phyloP scores from a whole-genome alignment of 2,113 vertebrate genomes.

The Ellobius talpinus region DNA sequence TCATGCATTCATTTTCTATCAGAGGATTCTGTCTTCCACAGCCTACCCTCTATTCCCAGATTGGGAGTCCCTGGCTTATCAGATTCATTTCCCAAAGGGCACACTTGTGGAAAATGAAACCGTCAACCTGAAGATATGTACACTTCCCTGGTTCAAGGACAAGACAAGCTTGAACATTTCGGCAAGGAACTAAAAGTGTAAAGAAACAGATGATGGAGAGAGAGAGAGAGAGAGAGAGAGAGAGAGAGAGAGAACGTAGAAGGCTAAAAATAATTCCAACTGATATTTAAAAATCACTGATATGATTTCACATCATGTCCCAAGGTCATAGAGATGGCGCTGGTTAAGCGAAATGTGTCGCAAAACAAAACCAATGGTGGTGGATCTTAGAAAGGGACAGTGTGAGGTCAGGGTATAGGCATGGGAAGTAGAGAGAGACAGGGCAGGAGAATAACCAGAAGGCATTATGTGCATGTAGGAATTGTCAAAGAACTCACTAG shows the following conservation, averaged over 20 bases:
- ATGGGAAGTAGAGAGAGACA: too few species aligned
- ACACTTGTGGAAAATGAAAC: background rate
- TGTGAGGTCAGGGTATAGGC: background rate
- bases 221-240: background rate
- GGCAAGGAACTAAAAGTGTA: background rate
- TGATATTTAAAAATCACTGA: conserved; percentile 23
- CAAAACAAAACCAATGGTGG: background rate
- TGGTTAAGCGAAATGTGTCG: background rate
- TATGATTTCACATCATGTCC: background rate
- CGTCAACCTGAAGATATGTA: background rate
- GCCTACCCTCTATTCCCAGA: background rate
- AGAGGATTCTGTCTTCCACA: background rate
- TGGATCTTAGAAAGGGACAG: background rate
- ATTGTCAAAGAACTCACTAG: background rate
- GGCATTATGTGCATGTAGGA: background rate
- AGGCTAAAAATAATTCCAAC: background rate
- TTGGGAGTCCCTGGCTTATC: background rate
- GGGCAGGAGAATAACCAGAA: background rate
- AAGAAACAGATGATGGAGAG: background rate
- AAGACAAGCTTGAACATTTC: background rate
- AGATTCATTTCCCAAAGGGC: background rate
- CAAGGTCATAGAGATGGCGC: background rate
- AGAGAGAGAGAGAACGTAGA: background rate
- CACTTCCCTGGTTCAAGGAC: background rate
- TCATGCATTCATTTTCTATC: background rate